A percentile compares a stretch with the other conserved stretches of the same genome.
Evolutionary conservation across 1,140 invertebrate genomes (phyloP).

Genomic region (Lasioglossum baleicum): DNA sequence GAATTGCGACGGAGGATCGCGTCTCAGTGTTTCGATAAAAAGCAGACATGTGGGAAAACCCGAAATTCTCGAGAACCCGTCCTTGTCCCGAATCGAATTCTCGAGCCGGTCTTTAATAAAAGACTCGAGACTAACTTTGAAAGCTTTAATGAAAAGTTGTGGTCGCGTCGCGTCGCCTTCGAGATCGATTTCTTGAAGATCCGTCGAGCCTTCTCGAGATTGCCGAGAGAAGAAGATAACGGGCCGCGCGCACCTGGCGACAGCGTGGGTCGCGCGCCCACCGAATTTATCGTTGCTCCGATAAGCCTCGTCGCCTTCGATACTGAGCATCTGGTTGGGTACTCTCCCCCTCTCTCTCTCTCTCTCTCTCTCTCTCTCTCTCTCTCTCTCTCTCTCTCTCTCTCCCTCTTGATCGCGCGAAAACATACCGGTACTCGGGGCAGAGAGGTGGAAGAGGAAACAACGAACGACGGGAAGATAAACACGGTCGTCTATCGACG

Average conservation of each 20-base stretch:
- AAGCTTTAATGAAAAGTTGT: too few relatives aligned
- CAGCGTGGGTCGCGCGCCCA: background rate
- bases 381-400: background rate
- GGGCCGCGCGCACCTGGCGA: background rate
- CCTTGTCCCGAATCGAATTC: too few relatives aligned
- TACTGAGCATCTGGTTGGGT: constrained; percentile 47
- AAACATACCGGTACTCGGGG: background rate
- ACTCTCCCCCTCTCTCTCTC: too few relatives aligned
- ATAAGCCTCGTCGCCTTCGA: constrained; percentile 43
- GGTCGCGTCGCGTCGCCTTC: too few relatives aligned
- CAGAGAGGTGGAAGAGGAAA: too few relatives aligned
- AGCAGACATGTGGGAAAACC: too few relatives aligned
- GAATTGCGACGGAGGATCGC: too few relatives aligned
- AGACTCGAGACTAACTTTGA: too few relatives aligned
- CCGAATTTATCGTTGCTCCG: constrained; percentile 36
- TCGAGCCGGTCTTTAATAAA: too few relatives aligned
- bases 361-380: background rate
- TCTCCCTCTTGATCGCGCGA: background rate
- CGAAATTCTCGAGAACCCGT: too few relatives aligned
- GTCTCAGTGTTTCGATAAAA: background rate
- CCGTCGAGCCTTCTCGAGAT: background rate
- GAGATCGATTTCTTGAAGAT: background rate
- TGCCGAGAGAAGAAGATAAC: constrained; percentile 2
- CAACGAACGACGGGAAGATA: too few relatives aligned
- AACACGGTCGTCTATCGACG: too few relatives aligned